phyloP scores from a whole-genome alignment of 1,140 invertebrate genomes.

The Bombus pyrosoma region DNA sequence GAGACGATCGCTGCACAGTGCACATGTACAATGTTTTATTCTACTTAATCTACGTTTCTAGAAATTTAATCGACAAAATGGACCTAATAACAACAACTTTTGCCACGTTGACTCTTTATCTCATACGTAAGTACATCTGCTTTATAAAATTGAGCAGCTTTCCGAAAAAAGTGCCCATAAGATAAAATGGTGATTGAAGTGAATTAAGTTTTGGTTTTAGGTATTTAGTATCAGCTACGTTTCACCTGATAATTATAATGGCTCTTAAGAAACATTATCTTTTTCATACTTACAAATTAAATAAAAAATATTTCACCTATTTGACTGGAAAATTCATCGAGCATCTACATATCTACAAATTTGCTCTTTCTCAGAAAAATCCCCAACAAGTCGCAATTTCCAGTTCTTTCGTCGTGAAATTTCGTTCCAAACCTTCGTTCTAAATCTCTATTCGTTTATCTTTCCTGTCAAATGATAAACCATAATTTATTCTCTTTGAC shows the following conservation, averaged over 20 bases:
- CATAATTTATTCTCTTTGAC: not conserved
- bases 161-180: no score
- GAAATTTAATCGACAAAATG: not conserved
- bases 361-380: no score
- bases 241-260: no score
- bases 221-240: no score
- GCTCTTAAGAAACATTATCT: no score
- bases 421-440: not conserved
- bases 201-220: no score
- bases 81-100: not conserved
- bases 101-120: not conserved
- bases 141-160: not conserved
- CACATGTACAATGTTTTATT: not conserved
- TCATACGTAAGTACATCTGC: not conserved
- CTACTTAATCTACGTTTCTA: not conserved
- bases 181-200: no score
- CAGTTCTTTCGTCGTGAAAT: not conserved
- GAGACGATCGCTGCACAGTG: not conserved
- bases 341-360: no score
- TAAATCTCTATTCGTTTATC: not conserved
- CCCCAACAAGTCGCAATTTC: no score
- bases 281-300: no score
- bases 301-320: no score
- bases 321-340: no score
- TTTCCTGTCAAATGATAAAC: not conserved